Percentiles rank a stretch among this genome's conserved stretches.
Evolutionary conservation across 2,888 invertebrate species (phyloP).

Genomic region (Agrilus biguttatus): DNA sequence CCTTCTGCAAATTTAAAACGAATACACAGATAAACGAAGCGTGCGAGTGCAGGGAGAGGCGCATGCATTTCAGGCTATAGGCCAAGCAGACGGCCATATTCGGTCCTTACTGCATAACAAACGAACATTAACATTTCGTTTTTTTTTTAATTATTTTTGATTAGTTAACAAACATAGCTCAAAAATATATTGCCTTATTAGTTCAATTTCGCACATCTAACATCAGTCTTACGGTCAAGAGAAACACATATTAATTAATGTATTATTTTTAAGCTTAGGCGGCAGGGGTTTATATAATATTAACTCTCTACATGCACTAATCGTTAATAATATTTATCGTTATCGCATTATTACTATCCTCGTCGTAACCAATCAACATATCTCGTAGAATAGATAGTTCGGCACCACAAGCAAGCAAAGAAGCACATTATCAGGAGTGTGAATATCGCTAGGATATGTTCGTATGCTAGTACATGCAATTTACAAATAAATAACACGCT

Average conservation of each 20-base stretch:
- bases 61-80: constrained; percentile 13
- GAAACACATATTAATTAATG: constrained; percentile 8
- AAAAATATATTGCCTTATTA: constrained; percentile 32
- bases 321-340: too few species aligned
- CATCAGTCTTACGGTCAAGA: constrained; percentile 33
- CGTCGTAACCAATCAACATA: constrained; percentile 5
- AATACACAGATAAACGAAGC: constrained; percentile 6
- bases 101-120: constrained; percentile 14
- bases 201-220: constrained; percentile 28
- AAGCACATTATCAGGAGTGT: constrained; percentile 31
- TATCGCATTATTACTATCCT: background rate
- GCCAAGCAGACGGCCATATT: constrained; percentile 12
- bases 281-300: constrained; percentile 8
- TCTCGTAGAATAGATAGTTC: constrained; percentile 13
- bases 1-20: too few species aligned
- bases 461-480: constrained; percentile 19
- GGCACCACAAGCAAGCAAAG: constrained; percentile 24
- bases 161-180: constrained; percentile 29
- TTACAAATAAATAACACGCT: constrained; percentile 19
- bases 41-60: constrained; percentile 8
- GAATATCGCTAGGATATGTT: constrained; percentile 16
- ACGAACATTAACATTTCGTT: constrained; percentile 14
- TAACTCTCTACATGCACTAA: too few species aligned
- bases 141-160: constrained; percentile 7
- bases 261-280: constrained; percentile 15